These are phyloP conservation scores for Perca schrenkii DNA, from an alignment of 2,113 vertebrate genomes.

Conservation along the genomic window DNA sequence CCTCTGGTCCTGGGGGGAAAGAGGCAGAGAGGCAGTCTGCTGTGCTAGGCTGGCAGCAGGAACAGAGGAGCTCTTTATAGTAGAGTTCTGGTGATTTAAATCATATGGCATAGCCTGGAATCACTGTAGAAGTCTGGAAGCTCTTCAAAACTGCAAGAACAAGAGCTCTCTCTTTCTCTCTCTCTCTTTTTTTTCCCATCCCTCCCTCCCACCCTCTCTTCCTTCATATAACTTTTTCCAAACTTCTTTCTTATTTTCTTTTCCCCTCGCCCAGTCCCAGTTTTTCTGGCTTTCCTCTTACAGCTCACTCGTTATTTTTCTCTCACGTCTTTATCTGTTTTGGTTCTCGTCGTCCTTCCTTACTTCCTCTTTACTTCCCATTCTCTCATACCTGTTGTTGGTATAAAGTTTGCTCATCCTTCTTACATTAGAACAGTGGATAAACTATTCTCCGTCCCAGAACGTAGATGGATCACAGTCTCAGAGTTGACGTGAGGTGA, in stretches of 20 bases:
- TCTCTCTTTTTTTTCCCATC: slow-evolving; percentile 43
- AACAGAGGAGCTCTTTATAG: slow-evolving; percentile 91
- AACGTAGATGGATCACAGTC: slow-evolving; percentile 9
- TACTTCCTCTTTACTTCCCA: slow-evolving; percentile 45
- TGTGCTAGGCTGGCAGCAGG: slow-evolving; percentile 87
- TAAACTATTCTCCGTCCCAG: slow-evolving; percentile 44
- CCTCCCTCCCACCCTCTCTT: slow-evolving; percentile 57
- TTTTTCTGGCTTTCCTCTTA: slow-evolving; percentile 71
- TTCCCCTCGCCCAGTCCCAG: slow-evolving; percentile 66
- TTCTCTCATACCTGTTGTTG: slow-evolving; percentile 63
- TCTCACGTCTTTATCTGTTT: slow-evolving; percentile 65
- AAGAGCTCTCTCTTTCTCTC: slow-evolving; percentile 80
- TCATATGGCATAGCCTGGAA: slow-evolving; percentile 90
- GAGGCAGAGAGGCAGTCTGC: slow-evolving; percentile 82
- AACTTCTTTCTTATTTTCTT: slow-evolving; percentile 81
- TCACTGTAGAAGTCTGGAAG: slow-evolving; percentile 85
- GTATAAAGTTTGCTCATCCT: slow-evolving; percentile 55
- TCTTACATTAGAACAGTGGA: slow-evolving; percentile 38
- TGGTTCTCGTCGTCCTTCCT: slow-evolving; percentile 39
- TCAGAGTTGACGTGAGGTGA: slow-evolving; percentile 65
- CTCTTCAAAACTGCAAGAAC: slow-evolving; percentile 85
- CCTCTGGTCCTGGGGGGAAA: slow-evolving; percentile 80
- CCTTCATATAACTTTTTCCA: slow-evolving; percentile 80
- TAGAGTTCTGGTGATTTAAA: slow-evolving; percentile 91
- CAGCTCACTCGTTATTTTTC: slow-evolving; percentile 59